Base-by-base conservation (phyloP, 2,888 invertebrate genomes). In the Marasmarcha lunaedactyla region DNA sequence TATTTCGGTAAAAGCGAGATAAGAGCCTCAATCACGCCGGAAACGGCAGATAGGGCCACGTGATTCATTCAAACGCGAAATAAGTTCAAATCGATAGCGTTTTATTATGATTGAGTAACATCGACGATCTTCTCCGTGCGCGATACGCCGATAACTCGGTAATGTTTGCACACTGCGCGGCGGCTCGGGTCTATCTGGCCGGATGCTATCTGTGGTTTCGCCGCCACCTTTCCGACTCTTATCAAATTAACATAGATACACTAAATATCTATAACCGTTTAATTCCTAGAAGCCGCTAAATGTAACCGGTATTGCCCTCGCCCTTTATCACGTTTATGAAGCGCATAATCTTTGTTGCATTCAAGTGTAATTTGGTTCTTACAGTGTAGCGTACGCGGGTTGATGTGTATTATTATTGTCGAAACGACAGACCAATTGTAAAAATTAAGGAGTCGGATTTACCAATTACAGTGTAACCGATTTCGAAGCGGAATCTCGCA, bases 141-240 rank as follows among this genome's bases (percentile, higher is more conserved):
- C n/a, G n/a, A n/a, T n/a, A n/a, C n/a, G 20, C 10, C 11, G 30
- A 30, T 30, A 30, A 30, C 30, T 30, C 9, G 30, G n/a, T 11
- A 3, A 7, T 30, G 30, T 30, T 30, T 30, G 30, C 30, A 30
- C 20, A 20, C 63, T 62, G 58, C 65, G 54, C 61, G 58, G 55
- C 52, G 57, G 53, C 51, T 50, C 40, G 50, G 55, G 55, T 65
- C 71, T 71, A 72, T 71, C 72, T 47, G 59, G 55, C 71, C 73
- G 71, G 74, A 76, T 66, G 30, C 11, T 30, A 65, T 54, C 57
- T 58, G 55, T 56, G 55, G 66, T 64, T 69, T 63, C 65, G 66
- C 52, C 67, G 60, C 57, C n/a, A n/a, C n/a, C n/a, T 63, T 63
- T 69, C 63, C 63, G 57, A 47, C 59, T 59, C 62, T 69, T 76